Percentiles rank a stretch among this genome's conserved stretches.
Evolutionary conservation across 2,797 vertebrate species (phyloP).

Genomic region (Catostomus latipinnis): DNA sequence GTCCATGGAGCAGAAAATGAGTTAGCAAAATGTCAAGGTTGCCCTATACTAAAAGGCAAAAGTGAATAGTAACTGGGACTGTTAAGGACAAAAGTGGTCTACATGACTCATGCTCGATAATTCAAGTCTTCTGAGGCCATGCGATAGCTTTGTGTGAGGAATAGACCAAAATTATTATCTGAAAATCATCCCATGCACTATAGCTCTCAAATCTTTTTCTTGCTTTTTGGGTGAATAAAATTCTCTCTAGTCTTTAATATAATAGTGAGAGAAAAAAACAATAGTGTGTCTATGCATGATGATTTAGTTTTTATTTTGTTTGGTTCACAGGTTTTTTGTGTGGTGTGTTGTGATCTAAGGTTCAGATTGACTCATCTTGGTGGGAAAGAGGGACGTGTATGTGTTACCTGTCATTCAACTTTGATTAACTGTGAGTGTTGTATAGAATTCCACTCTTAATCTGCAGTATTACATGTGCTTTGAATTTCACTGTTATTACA

Average conservation of each 20-base stretch:
- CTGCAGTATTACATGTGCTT: too few species aligned
- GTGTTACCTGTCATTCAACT: conserved; percentile 93
- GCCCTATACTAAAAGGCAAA: neutral
- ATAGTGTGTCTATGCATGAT: too few species aligned
- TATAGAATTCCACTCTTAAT: neutral
- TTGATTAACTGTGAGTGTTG: conserved; percentile 89
- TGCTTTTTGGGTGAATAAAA: neutral
- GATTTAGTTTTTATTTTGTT: conserved; percentile 29
- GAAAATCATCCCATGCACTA: too few species aligned
- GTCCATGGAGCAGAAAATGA: neutral
- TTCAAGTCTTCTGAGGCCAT: too few species aligned
- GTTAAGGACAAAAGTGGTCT: too few species aligned
- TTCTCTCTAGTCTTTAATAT: too few species aligned
- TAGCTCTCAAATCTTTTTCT: neutral
- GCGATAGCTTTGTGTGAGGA: too few species aligned
- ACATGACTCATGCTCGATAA: too few species aligned
- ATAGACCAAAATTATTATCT: too few species aligned
- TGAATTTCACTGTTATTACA: neutral
- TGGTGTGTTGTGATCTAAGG: conserved; percentile 93
- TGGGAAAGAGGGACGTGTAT: conserved; percentile 95
- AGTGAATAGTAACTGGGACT: neutral
- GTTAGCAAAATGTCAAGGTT: neutral
- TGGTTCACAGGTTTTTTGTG: conserved; percentile 90
- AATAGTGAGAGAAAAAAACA: too few species aligned
- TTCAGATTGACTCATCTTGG: conserved; percentile 95